Base-by-base conservation (phyloP, 2,113 vertebrate species). In the Chaetops frenatus region DNA sequence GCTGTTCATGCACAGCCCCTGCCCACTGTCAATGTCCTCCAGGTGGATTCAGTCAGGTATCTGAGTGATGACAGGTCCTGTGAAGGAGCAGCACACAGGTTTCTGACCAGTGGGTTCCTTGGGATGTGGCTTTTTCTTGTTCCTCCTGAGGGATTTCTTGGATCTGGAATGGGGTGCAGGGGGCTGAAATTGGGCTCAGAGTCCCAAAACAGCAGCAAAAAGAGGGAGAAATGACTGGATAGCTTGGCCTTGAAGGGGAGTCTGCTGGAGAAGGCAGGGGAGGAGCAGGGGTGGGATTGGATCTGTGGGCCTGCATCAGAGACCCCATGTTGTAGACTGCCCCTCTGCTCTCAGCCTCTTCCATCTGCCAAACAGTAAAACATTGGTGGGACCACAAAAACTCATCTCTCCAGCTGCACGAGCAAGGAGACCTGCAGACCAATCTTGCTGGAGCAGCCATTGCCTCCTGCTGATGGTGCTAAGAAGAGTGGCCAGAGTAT, bases 21-120 rank as follows among this genome's bases (percentile, higher is more conserved):
- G 98, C 3, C 98, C 97, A 2, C 95, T 98, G 94, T 97, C 98
- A 0, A 97, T 97, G 92, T 98, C 98, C 14, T 98, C 98, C 3
- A 98, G 95, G 10, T 96, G 98, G 96, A 98, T 98, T 95, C 97
- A 98, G 85, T 98, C 98, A 0, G 98, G 98, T 90, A 98, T 97
- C 91, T 80, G 97, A 90, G 98, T 96, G 38, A 98, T 98, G 89
- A 98, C 61, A 0, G 98, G 98, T 60, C 98, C 98, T 0, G 98
- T 97, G 95, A 98, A 98, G 87, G 97, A 95, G 65, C 97, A 98
- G 92, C 97, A 97, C 44, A 96, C 97, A 0, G 92, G 61, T 95
- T 91, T 85, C 88, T 15, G 45, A 24, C 94, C 1, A 56, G 77
- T 2, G 80, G 27, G 6, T 11, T 97, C 97, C 1, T 97, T 82